Base-by-base conservation (phyloP, 2,113 vertebrate genomes). In the Ptilonorhynchus violaceus region DNA sequence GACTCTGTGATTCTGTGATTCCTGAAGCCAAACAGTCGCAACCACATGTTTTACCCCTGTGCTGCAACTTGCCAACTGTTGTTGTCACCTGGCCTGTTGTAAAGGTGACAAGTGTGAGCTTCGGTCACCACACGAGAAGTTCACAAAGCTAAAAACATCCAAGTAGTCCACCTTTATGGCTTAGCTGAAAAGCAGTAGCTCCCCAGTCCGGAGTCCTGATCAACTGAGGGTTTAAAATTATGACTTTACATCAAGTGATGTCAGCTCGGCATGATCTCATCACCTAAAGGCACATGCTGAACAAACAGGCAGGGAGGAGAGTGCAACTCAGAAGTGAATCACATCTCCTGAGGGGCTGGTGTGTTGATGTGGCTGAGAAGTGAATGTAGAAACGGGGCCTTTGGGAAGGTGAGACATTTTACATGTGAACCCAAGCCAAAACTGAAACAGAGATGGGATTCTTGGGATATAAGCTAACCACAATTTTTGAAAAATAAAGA, bases 31-130 rank as follows among this genome's bases (percentile, higher is more conserved):
- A 35, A 1, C n/a, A 73, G 20, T 49, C 0, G 0, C 49, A 82
- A 28, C 24, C 60, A 55, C 6, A 3, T 1, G 1, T 11, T 74
- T 77, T 28, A 23, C 11, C 22, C 10, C 18, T 0, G 0, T 31
- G 18, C 41, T 72, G 62, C 9, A 22, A 2, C 53, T 56, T 85
- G 50, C n/a, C 50, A 62, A 55, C 49, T 49, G 39, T 69, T 8
- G 4, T 18, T 41, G 33, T 56, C 47, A 75, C 23, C 16, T 28
- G 59, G 28, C 23, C 55, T 63, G 25, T 37, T 66, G 59, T 28
- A 64, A 85, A 79, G 60, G 47, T 64, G 39, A 67, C 13, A 20
- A 4, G 15, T 28, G 30, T 80, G 49, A 72, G 41, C 58, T 85
- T 64, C 62, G 56, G 76, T 70, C 46, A n/a, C 42, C 15, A 2